Base-by-base conservation (phyloP, 2,113 vertebrate genomes). In the Caranx ignobilis region DNA sequence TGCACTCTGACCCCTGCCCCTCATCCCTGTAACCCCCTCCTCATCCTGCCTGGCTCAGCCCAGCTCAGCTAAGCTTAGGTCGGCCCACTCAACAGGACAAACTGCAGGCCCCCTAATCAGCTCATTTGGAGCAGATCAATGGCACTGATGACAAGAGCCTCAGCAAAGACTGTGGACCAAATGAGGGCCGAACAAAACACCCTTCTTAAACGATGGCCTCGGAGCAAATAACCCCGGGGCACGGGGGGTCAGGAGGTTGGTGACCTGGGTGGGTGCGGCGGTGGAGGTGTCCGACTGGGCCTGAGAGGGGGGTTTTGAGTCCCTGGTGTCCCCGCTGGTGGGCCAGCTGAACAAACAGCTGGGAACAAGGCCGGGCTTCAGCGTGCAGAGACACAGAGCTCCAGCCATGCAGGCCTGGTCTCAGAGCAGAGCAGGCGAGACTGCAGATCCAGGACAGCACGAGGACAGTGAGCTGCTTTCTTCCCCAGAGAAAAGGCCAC, bases 341-440 rank as follows among this genome's bases (percentile, higher is more conserved):
- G 85, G 86, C 87, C 95, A 95, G 95, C 95, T 95, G 95, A 93
- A 94, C 91, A 94, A 95, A 95, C 91, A 95, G 88, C 83, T 71
- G 65, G 81, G 83, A 94, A 94, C 92, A 94, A 95, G 92, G 90
- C 89, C 35, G 9, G 81, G 88, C 88, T 92, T 93, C 90, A 91
- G 81, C 18, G 4, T 71, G 76, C 64, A 81, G 90, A 91, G 81
- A 89, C 83, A 87, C 73, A 80, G 68, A 77, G 81, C 67, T 72
- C 72, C 74, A 84, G 84, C 78, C 71, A 83, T 35, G 37, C 86
- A 78, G 85, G 65, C 70, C 83, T 75, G 35, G 70, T 45, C 73
- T 79, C 75, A 86, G 88, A 54, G 81, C 77, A 63, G 85, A 54
- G 63, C 76, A 39, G 82, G 68, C 80, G 26, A 77, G 86, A 90